A percentile compares a stretch with the other conserved stretches of the same genome.
Evolutionary conservation across 2,888 invertebrate genomes (phyloP).

Genomic region (Agonopterix subpropinquella): DNA sequence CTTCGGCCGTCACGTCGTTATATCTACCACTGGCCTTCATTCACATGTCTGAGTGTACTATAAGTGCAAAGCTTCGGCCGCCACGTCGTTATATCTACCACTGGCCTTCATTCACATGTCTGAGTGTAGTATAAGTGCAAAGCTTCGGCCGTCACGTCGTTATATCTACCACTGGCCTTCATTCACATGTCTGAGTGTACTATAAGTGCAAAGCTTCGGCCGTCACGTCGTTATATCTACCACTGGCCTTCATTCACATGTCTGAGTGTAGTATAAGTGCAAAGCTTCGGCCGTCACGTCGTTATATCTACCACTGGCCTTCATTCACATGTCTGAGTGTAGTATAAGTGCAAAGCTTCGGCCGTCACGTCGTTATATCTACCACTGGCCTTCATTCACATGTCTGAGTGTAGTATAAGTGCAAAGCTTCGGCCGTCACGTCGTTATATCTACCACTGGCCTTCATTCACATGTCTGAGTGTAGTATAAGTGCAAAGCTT

Average conservation of each 20-base stretch:
- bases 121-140: background rate
- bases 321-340: slow-evolving; percentile 19
- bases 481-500: too few species aligned
- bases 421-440: too few species aligned
- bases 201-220: too few species aligned
- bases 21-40: background rate
- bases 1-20: too few species aligned
- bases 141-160: background rate
- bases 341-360: slow-evolving; percentile 1
- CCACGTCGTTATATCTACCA: too few species aligned
- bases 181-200: slow-evolving; percentile 19
- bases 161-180: background rate
- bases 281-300: background rate
- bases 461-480: slow-evolving; percentile 19
- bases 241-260: too few species aligned
- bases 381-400: slow-evolving; percentile 16
- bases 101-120: too few species aligned
- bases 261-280: slow-evolving; percentile 2
- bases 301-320: background rate
- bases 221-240: too few species aligned
- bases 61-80: too few species aligned
- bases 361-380: background rate
- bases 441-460: background rate
- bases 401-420: slow-evolving; percentile 7
- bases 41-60: slow-evolving; percentile 18